These are phyloP conservation scores for Struthio camelus DNA, from an alignment of 2,113 vertebrate species.

Conservation along the genomic window DNA sequence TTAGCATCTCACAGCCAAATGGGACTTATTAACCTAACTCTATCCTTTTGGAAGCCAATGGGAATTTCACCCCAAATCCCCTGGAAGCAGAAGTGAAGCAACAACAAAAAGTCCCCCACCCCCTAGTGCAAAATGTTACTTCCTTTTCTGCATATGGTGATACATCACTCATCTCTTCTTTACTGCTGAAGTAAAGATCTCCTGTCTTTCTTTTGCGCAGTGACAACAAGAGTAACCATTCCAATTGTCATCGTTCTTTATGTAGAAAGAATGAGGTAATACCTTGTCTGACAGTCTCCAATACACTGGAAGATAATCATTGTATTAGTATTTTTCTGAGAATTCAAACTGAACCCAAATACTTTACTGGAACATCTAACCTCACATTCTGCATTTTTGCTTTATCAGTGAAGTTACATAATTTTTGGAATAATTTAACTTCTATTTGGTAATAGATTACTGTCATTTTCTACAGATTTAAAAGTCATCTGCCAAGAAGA, in stretches of 20 bases:
- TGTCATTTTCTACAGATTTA: not conserved
- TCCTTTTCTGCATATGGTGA: not conserved
- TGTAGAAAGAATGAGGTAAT: not conserved
- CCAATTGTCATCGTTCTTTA: not conserved
- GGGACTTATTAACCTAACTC: not conserved
- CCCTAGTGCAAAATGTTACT: not conserved
- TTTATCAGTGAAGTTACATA: not conserved
- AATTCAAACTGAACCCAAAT: not conserved
- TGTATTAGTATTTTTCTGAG: not conserved
- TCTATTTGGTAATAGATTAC: not conserved
- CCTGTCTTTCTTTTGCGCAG: not conserved
- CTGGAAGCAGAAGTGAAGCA: not conserved
- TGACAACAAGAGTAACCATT: not conserved
- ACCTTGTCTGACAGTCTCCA: not conserved
- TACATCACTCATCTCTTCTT: not conserved
- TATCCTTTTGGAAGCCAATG: not conserved
- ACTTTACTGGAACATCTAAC: not conserved
- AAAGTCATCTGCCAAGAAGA: not conserved
- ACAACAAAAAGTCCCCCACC: not conserved
- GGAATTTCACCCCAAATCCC: not conserved
- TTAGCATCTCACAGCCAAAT: not conserved
- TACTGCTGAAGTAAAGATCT: not conserved
- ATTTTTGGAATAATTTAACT: not conserved
- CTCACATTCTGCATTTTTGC: not conserved
- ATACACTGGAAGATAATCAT: not conserved